phyloP scores from a whole-genome alignment of 2,113 vertebrate genomes.

The Panthera uncia region DNA sequence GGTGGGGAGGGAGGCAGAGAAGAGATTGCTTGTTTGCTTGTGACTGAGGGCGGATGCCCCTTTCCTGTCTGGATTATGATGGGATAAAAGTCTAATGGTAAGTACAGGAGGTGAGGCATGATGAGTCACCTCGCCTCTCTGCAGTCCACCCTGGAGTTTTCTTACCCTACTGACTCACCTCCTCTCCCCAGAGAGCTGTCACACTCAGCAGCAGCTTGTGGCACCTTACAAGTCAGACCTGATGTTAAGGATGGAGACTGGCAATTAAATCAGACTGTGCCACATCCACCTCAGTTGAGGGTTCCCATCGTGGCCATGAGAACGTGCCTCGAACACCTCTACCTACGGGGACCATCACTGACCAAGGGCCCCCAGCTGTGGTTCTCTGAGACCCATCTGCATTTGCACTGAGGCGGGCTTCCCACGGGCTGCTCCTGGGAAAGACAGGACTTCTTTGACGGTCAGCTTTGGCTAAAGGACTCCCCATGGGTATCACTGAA shows the following conservation, averaged over 20 bases:
- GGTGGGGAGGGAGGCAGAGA: not conserved
- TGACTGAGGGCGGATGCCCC: not conserved
- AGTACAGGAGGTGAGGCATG: not conserved
- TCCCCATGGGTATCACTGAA: not conserved
- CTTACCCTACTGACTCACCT: not conserved
- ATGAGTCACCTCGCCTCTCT: not conserved
- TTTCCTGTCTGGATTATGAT: not conserved
- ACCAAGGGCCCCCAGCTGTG: not conserved
- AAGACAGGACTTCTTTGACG: not conserved
- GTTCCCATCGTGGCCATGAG: accelerated
- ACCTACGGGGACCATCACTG: not conserved
- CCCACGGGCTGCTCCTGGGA: not conserved
- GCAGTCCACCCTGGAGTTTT: not conserved
- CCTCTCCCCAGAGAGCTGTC: not conserved
- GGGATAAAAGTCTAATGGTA: not conserved
- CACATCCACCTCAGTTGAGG: not conserved
- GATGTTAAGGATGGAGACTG: not conserved
- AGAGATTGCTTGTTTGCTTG: not conserved
- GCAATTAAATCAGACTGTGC: not conserved
- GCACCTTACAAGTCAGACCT: not conserved
- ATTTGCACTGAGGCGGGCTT: not conserved
- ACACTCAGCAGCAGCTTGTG: not conserved
- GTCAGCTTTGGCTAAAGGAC: not conserved
- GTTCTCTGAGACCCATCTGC: not conserved
- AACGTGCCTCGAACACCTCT: not conserved